Conservation (phyloP, 2,797 vertebrate species). For the Enteromius thamalakanensis region DNA sequence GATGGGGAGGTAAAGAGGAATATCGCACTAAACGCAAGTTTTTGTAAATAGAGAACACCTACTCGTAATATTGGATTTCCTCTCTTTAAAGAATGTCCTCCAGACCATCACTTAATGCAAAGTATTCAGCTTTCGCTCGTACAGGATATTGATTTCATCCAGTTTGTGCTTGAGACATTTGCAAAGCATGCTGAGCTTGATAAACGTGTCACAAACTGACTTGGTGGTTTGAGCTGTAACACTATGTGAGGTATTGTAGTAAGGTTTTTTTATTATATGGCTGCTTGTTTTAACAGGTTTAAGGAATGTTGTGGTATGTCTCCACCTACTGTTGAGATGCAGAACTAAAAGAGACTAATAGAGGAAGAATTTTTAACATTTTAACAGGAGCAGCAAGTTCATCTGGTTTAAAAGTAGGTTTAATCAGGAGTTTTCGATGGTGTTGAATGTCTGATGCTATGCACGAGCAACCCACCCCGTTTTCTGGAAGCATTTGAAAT, state of each 20-base stretch:
- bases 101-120: conserved; percentile 7
- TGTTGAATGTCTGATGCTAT: conserved; percentile 37
- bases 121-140: conserved; percentile 18
- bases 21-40: conserved; percentile 27
- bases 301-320: conserved; percentile 52
- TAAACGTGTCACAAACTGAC: conserved; percentile 10
- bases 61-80: neutral
- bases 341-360: neutral
- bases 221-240: conserved; percentile 41
- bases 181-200: conserved; percentile 14
- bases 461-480: conserved; percentile 17
- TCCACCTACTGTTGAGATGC: conserved; percentile 58
- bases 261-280: neutral
- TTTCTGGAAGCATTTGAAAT: conserved; percentile 29
- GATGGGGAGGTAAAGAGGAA: neutral
- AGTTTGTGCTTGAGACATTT: conserved; percentile 18
- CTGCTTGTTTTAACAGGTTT: conserved; percentile 17
- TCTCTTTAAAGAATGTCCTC: conserved; percentile 20
- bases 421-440: neutral
- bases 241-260: conserved; percentile 38
- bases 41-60: conserved; percentile 31
- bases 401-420: conserved; percentile 1
- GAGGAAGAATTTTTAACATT: neutral
- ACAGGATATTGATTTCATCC: neutral
- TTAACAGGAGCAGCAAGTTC: neutral